Evolutionary conservation across 2,888 invertebrate species (phyloP).

Genomic region (Idaea straminata): DNA sequence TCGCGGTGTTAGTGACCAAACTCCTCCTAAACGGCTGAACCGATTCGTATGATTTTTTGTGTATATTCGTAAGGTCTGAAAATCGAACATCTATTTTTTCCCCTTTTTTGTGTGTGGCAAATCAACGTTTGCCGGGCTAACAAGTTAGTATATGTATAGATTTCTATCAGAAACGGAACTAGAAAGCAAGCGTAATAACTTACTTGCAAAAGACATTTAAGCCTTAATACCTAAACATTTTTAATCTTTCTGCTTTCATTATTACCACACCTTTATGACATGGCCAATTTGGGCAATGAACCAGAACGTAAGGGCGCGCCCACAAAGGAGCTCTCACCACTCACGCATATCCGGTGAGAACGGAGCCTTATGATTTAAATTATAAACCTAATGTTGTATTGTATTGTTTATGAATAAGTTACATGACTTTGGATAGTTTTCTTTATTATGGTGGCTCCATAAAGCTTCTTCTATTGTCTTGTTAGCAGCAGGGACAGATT

Average conservation of each 20-base stretch:
- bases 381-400: not conserved
- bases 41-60: no score
- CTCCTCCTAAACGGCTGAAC: no score
- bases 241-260: conserved; percentile 4
- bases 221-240: conserved; percentile 1
- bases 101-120: no score
- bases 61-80: no score
- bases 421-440: not conserved
- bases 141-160: no score
- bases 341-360: conserved; percentile 27
- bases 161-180: no score
- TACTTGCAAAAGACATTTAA: conserved; percentile 12
- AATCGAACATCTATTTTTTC: no score
- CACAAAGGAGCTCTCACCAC: conserved; percentile 34
- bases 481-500: no score
- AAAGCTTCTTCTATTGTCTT: no score
- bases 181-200: conserved; percentile 13
- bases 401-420: not conserved
- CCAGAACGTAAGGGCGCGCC: conserved; percentile 39
- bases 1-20: no score
- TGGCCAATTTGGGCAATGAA: conserved; percentile 43
- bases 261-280: conserved; percentile 36
- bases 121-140: no score
- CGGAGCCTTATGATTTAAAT: conserved; percentile 11
- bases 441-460: not conserved